Base-by-base conservation (phyloP, 2,113 vertebrate species). In the Macrotus californicus region DNA sequence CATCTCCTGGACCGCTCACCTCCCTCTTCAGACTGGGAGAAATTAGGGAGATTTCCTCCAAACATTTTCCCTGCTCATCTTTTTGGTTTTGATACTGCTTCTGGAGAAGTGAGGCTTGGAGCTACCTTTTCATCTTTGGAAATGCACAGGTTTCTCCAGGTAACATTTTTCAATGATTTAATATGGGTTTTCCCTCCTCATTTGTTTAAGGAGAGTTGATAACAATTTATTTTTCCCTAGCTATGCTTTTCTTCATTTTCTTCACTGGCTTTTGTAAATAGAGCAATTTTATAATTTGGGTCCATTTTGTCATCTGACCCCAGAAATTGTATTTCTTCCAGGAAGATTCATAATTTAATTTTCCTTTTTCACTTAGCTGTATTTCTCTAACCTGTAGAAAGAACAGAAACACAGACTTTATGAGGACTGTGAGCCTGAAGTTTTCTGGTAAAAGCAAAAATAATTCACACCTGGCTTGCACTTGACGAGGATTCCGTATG, bases 401-500 rank as follows among this genome's bases (percentile, higher is more conserved):
- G 36, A 82, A 67, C 41, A 43, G 64, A 92, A 92, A 79, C 24
- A 16, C 15, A 52, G 83, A 64, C 56, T 79, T 79, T 72, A 70
- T 34, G 48, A 93, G 13, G 24, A 31, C 48, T 77, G 7, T 31
- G 41, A 48, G 48, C 59, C 31, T 89, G 7, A 86, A 75, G 26
- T 93, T 94, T 96, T 84, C 56, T 89, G 64, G 64, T 2, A 1
- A 93, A 82, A 89, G 66, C 41, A 77, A 69, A 86, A 69, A 77
- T 31, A 61, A 72, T 88, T 95, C 82, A 93, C 75, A 95, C 92
- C 94, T 82, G 77, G 72, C 36, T 89, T 76, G 4, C 19, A 86
- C 81, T 95, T 97, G 70, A 94, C 41, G 76, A 97, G 85, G 76
- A 75, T 87, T 90, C 81, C 67, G 66, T 69, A 76, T 22, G 72